Percentiles rank a stretch among this genome's conserved stretches.
These are phyloP conservation scores for Nemotelus nigrinus DNA, from an alignment of 2,888 invertebrate genomes.

Conservation along the genomic window DNA sequence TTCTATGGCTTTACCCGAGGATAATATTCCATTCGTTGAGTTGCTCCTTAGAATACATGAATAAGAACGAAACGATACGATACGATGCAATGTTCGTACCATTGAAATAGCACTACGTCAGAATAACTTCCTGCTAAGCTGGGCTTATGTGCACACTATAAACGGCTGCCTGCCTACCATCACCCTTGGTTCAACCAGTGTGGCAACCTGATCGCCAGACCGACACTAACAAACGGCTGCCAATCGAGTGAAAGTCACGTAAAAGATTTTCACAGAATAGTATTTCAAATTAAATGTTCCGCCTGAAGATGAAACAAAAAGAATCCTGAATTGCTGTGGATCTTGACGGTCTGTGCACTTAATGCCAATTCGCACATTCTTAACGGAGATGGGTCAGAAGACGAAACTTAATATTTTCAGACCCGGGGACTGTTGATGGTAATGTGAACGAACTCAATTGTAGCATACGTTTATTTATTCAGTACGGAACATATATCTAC, in stretches of 20 bases:
- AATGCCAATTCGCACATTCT: slow-evolving; percentile 23
- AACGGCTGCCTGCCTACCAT: neutral
- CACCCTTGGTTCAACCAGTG: too few relatives aligned
- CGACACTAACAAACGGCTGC: slow-evolving; percentile 22
- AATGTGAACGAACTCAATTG: neutral
- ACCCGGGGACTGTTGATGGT: slow-evolving; percentile 16
- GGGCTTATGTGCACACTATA: slow-evolving; percentile 11
- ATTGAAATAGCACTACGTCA: neutral
- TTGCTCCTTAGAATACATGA: slow-evolving; percentile 30
- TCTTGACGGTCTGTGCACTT: slow-evolving; percentile 24
- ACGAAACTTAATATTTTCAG: slow-evolving; percentile 28
- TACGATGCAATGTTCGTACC: neutral
- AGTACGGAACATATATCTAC: neutral
- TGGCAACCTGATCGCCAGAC: neutral
- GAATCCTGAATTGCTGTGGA: slow-evolving; percentile 13
- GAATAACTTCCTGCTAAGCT: neutral
- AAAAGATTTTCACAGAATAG: slow-evolving; percentile 33
- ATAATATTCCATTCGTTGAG: slow-evolving; percentile 37
- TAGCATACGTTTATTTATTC: slow-evolving; percentile 31
- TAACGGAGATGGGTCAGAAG: slow-evolving; percentile 17
- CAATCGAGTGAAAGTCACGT: slow-evolving; percentile 35
- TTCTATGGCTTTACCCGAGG: slow-evolving; percentile 37
- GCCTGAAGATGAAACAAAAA: neutral
- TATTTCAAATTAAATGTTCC: slow-evolving; percentile 33
- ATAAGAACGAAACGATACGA: slow-evolving; percentile 15